Percentiles rank a stretch among this genome's conserved stretches.
phyloP scores from a whole-genome alignment of 2,113 vertebrate genomes.

The Cyanocitta stelleri region DNA sequence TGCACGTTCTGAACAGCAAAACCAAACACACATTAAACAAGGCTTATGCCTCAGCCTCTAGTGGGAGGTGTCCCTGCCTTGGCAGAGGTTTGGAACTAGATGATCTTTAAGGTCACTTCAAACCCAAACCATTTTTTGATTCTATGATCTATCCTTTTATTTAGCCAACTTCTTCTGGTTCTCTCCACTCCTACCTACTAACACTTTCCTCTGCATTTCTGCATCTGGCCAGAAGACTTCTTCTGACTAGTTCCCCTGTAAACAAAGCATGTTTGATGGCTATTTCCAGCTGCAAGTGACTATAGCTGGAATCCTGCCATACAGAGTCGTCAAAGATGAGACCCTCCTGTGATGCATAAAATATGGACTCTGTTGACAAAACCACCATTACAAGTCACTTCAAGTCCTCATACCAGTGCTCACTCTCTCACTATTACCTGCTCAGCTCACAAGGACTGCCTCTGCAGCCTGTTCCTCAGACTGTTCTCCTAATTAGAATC shows the following conservation, averaged over 20 bases:
- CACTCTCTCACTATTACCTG: not conserved
- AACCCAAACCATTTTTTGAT: not conserved
- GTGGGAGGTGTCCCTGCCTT: not conserved
- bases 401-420: not conserved
- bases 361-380: fast-evolving
- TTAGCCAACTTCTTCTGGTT: not conserved
- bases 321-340: not conserved
- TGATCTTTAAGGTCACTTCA: not conserved
- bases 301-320: not conserved
- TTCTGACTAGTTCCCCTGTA: not conserved
- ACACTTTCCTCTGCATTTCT: not conserved
- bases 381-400: not conserved
- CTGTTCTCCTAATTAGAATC: not conserved
- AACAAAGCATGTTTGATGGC: not conserved
- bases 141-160: not conserved
- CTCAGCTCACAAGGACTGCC: not conserved
- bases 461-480: not conserved
- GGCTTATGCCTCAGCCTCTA: not conserved
- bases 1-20: not conserved
- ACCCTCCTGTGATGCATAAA: not conserved
- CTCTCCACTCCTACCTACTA: not conserved
- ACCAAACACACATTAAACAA: not conserved
- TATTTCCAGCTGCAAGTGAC: not conserved
- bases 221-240: not conserved
- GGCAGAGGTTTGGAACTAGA: not conserved